Evolutionary conservation across 2,888 invertebrate species (phyloP).

Genomic region (Sarcophaga subvicina): DNA sequence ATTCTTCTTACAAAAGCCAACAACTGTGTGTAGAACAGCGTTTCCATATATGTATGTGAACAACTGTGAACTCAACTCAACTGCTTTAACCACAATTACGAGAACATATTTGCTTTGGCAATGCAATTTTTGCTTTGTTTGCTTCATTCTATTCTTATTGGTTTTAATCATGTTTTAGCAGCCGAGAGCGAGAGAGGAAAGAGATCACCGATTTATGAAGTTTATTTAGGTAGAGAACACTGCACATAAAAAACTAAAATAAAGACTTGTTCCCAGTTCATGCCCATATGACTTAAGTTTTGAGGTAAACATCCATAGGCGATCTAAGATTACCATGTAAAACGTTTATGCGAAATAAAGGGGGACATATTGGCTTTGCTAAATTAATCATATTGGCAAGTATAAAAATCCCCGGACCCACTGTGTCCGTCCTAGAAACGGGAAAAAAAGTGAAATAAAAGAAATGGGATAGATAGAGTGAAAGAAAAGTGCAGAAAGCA

Average conservation of each 20-base stretch:
- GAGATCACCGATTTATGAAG: slow-evolving; percentile 56
- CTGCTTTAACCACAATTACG: slow-evolving; percentile 36
- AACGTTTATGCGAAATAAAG: too few relatives aligned
- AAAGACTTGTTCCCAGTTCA: slow-evolving; percentile 20
- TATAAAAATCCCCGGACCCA: too few relatives aligned
- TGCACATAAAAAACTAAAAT: background rate
- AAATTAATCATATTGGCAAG: too few relatives aligned
- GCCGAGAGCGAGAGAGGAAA: slow-evolving; percentile 5
- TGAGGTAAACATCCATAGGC: background rate
- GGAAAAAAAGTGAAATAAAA: too few relatives aligned
- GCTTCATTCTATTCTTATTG: background rate
- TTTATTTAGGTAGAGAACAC: slow-evolving; percentile 6
- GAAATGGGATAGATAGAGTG: too few relatives aligned
- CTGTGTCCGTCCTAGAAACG: too few relatives aligned
- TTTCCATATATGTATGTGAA: background rate
- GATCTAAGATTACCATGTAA: background rate
- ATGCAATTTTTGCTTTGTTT: background rate
- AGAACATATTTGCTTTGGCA: background rate
- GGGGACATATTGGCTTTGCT: too few relatives aligned
- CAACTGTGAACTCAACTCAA: slow-evolving; percentile 1
- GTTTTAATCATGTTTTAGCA: background rate
- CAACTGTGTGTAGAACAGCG: background rate
- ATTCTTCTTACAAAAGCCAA: background rate
- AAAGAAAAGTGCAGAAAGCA: too few relatives aligned
- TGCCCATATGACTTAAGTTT: slow-evolving; percentile 6